phyloP scores from a whole-genome alignment of 2,888 invertebrate genomes.

The Sarcophaga carnaria region DNA sequence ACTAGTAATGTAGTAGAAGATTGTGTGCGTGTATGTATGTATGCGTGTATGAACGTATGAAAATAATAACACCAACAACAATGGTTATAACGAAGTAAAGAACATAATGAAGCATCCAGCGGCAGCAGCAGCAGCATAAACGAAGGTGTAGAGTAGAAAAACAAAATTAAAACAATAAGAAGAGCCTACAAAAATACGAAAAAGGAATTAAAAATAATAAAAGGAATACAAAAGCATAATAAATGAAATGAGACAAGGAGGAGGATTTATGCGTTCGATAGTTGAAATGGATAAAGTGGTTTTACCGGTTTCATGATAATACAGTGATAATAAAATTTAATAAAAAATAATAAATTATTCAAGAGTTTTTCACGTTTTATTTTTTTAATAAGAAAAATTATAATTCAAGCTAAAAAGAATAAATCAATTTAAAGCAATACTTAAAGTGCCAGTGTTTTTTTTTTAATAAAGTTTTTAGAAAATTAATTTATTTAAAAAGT shows the following conservation, averaged over 20 bases:
- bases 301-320: constrained; percentile 61
- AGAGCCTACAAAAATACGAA: constrained; percentile 49
- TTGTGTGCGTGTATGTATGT: constrained; percentile 25
- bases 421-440: constrained; percentile 27
- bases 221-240: constrained; percentile 69
- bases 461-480: constrained; percentile 12
- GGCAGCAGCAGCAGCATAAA: constrained; percentile 41
- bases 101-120: neutral
- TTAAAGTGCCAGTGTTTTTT: constrained; percentile 44
- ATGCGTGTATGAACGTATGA: constrained; percentile 29
- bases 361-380: neutral
- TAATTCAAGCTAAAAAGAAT: constrained; percentile 11
- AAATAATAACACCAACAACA: constrained; percentile 45
- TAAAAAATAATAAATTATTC: constrained; percentile 1
- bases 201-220: constrained; percentile 46
- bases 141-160: constrained; percentile 61
- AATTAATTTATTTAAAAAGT: constrained; percentile 17
- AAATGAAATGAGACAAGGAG: constrained; percentile 60
- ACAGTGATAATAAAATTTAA: constrained; percentile 16
- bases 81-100: constrained; percentile 13
- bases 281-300: constrained; percentile 64
- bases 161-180: constrained; percentile 31
- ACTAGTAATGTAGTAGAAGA: constrained; percentile 6
- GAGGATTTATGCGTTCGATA: constrained; percentile 67
- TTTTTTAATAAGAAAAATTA: constrained; percentile 26